Base-by-base conservation (phyloP, 2,113 vertebrate species). In the Aspidoscelis tigris region DNA sequence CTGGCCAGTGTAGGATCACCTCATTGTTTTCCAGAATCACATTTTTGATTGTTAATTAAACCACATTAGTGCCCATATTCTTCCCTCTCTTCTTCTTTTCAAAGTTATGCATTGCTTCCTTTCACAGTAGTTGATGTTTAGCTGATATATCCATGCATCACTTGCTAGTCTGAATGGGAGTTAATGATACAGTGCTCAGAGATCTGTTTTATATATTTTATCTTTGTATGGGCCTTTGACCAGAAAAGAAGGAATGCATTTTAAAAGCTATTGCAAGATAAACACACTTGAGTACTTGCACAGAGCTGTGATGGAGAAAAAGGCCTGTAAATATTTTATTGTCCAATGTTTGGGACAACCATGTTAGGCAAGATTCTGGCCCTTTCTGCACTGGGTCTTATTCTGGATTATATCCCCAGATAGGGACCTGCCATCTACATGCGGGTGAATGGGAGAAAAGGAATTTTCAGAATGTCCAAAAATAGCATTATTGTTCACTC, bases 41-140 rank as follows among this genome's bases (percentile, higher is more conserved):
- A 88, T 87, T 84, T 80, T 61, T 43, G 58, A 64, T 64, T 10
- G 5, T 65, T 24, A 39, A 65, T 78, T 44, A 43, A 78, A 44
- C 7, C 33, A 65, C 84, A 88, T 87, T 90, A 91, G 89, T 92
- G 89, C 81, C 74, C 75, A 43, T 87, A 90, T 82, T 90, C 91
- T 87, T 55, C 85, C 83, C 58, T 41, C 86, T 76, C 88, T 76
- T 86, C 64, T 76, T 74, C 16, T 61, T 61, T 61, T 61, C 12
- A 61, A 61, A 61, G 58, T 61, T 61, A 61, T 61, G 58, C 58
- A 18, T 3, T 61, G 58, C 58, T 61, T 61, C 58, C 58, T 61
- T 61, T 61, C 58, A 61, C 58, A 61, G 58, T 61, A 61, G 58
- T 61, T 61, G 58, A 61, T 61, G 18, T 4, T 12, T 61, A 61